These are phyloP conservation scores for Cyclopterus lumpus DNA, from an alignment of 2,797 vertebrate genomes.

Conservation along the genomic window DNA sequence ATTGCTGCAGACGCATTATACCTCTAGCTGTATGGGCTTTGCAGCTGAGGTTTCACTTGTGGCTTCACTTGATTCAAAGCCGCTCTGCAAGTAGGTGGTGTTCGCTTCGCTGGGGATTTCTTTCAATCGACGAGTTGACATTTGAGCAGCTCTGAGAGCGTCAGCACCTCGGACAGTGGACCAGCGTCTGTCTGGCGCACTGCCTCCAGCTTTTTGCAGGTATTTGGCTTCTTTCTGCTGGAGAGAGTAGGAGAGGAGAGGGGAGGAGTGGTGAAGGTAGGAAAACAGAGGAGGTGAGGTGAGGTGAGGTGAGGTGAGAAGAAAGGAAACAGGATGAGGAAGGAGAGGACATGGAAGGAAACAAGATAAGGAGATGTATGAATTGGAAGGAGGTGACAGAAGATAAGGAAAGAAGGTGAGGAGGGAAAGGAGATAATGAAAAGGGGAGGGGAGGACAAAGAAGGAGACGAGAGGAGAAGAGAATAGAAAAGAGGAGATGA, in stretches of 20 bases:
- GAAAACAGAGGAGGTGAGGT: neutral
- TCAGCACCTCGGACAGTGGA: slow-evolving; percentile 47
- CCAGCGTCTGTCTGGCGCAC: slow-evolving; percentile 29
- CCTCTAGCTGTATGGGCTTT: slow-evolving; percentile 37
- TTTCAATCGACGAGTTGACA: slow-evolving; percentile 65
- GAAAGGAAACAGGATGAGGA: neutral
- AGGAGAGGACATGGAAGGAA: neutral
- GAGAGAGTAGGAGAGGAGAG: neutral
- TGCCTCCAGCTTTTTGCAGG: slow-evolving; percentile 9
- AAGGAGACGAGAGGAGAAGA: neutral
- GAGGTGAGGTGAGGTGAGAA: neutral
- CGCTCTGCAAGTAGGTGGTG: slow-evolving; percentile 65
- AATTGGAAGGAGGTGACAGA: neutral
- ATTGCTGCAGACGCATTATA: slow-evolving; percentile 33
- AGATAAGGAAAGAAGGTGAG: neutral
- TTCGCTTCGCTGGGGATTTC: slow-evolving; percentile 63
- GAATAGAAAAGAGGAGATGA: neutral
- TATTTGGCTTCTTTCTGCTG: slow-evolving; percentile 12
- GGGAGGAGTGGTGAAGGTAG: neutral
- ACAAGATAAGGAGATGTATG: neutral
- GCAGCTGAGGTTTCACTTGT: slow-evolving; percentile 76
- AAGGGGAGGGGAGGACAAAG: neutral
- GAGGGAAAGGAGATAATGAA: neutral
- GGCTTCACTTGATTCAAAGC: slow-evolving; percentile 74
- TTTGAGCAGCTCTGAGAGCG: slow-evolving; percentile 64